Evolutionary conservation across 2,113 vertebrate species (phyloP), one percentile per base, ranked within the genome.

Genomic region (Gambusia affinis): DNA sequence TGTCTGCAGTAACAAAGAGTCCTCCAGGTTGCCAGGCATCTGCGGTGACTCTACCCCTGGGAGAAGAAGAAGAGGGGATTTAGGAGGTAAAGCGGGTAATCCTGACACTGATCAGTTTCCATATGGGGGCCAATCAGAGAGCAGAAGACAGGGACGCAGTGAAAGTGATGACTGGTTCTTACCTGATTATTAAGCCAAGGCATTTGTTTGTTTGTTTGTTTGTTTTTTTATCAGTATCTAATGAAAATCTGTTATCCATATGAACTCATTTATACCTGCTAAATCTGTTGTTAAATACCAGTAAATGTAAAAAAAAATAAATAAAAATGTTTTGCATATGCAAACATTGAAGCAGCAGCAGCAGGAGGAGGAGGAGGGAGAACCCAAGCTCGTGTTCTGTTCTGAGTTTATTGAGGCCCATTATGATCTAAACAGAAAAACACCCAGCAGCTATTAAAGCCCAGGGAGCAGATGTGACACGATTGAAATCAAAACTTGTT

Each of bases 1-100:
- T 11, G 70, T 78, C 65, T 75, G 63, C 84, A 70, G 75, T 81
- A 81, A 82, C 82, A 83, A 84, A 87, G 84, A 82, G 74, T 71
- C 67, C 72, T 82, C 72, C 47, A 75, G 87, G 88, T 92, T 88
- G 83, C 87, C 87, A 87, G 75, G 88, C 83, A 67, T 89, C 83
- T 75, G 76, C 81, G 72, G 76, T 22, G 70, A 72, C 73, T 83
- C 75, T 87, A 82, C 75, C 14, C 3, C 76, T 69, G 83, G 85
- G 75, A 74, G 63, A 39, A 72, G 64, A 83, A 72, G 17, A 85
- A 72, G 17, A 29, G 70, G 31, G 72, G 27, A 7, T 64, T 17
- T 15, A 35, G 68, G 68, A 35, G 73, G 71, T 33, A 66, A 65
- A 60, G 62, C 27, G 69, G 51, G 66, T 85, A 76, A 85, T 82